Base-by-base conservation (phyloP, 2,113 vertebrate species). In the Alexandromys fortis region DNA sequence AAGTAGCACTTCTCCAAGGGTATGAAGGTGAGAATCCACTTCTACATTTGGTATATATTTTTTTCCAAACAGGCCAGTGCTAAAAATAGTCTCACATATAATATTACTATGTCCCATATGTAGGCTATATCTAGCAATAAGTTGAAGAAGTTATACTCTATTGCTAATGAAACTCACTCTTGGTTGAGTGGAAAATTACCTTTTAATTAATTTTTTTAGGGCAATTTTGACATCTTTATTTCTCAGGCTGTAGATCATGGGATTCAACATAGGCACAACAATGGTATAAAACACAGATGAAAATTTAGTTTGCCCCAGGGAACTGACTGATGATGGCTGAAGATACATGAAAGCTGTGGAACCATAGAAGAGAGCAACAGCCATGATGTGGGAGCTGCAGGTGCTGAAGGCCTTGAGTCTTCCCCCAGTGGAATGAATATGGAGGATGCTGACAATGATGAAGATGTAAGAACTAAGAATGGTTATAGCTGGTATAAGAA, bases 401-500 rank as follows among this genome's bases (percentile, higher is more conserved):
- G 82, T 85, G 11, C 38, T 85, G 3, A 97, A 95, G 16, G 94
- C 87, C 93, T 95, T 97, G 58, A 17, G 38, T 7, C 86, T 96
- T 2, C 96, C 96, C 1, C 85, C 3, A 6, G 47, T 73, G 7
- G 98, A 97, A 5, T 3, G 72, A 2, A 98, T 98, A 83, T 22
- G 77, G 52, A 98, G 90, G 58, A 98, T 58, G 28, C 92, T 94
- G 61, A 14, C 12, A 5, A 98, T 86, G 33, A 98, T 98, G 55
- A 77, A 90, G 0, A 35, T 0, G 0, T 98, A 98, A 2, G 98
- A 98, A 63, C 85, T 22, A 17, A 98, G 0, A 9, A 98, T 89
- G 35, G 61, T 9, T 14, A 98, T 42, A 16, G 89, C 95, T 8
- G 95, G 94, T 0, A 79, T 91, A 78, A 96, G 58, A 76, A 98